Evolutionary conservation across 2,113 vertebrate species (phyloP).

Genomic region (Aythya baeri): DNA sequence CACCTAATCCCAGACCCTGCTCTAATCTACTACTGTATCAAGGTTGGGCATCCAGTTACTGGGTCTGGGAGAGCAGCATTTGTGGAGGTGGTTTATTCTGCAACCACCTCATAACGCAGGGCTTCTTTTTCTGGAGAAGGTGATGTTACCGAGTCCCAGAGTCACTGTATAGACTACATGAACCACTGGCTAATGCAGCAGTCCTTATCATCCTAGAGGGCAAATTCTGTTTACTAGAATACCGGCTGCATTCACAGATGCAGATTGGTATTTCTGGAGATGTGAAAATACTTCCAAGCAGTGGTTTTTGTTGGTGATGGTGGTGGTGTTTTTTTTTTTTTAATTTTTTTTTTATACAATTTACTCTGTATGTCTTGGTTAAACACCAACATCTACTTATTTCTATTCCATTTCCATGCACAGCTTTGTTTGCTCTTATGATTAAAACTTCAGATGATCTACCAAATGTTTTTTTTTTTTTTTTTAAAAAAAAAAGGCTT

Average conservation of each 20-base stretch:
- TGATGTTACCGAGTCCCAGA: not conserved
- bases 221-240: not conserved
- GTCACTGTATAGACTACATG: not conserved
- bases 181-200: not conserved
- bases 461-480: not conserved
- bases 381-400: not conserved
- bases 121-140: not conserved
- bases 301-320: not conserved
- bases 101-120: not conserved
- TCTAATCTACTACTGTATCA: not conserved
- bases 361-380: not conserved
- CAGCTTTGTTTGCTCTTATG: not conserved
- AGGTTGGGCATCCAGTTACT: not conserved
- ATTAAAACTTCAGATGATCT: not conserved
- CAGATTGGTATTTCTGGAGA: not conserved
- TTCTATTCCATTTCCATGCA: not conserved
- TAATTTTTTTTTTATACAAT: not conserved
- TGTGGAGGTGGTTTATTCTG: not conserved
- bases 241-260: not conserved
- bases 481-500: not conserved
- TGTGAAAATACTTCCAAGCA: not conserved
- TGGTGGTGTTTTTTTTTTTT: too few species aligned
- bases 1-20: not conserved
- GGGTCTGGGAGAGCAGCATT: not conserved
- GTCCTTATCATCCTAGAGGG: not conserved